These are phyloP conservation scores for Paradoxurus hermaphroditus DNA, from an alignment of 2,113 vertebrate species.

Conservation along the genomic window DNA sequence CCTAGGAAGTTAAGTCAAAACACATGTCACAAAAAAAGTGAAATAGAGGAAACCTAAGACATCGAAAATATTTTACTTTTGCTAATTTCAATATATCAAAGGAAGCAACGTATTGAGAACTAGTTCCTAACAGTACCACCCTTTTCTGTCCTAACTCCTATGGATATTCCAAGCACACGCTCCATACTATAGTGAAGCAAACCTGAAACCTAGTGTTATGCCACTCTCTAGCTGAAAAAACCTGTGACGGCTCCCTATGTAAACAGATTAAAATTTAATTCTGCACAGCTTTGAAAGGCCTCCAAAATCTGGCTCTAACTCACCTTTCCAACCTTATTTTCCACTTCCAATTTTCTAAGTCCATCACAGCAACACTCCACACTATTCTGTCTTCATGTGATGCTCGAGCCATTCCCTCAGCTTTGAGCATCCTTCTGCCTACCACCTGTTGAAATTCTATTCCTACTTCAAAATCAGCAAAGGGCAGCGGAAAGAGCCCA, in stretches of 20 bases:
- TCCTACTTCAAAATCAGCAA: conserved; percentile 13
- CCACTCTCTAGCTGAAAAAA: not conserved
- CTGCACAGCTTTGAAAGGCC: not conserved
- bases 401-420: not conserved
- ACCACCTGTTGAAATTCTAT: not conserved
- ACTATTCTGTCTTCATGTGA: not conserved
- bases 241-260: not conserved
- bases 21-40: not conserved
- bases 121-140: not conserved
- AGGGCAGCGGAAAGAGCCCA: not conserved
- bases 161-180: not conserved
- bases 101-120: not conserved
- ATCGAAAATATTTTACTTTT: conserved; percentile 47
- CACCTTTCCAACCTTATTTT: not conserved
- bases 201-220: not conserved
- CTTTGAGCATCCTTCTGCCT: not conserved
- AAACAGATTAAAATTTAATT: not conserved
- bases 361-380: not conserved
- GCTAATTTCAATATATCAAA: not conserved
- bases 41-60: conserved; percentile 24
- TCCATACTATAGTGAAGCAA: not conserved
- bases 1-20: not conserved
- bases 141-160: not conserved
- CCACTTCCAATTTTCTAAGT: conserved; percentile 1
- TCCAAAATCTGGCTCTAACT: conserved; percentile 8